Base-by-base conservation (phyloP, 2,797 vertebrate species). In the Emydoidea blandingii region DNA sequence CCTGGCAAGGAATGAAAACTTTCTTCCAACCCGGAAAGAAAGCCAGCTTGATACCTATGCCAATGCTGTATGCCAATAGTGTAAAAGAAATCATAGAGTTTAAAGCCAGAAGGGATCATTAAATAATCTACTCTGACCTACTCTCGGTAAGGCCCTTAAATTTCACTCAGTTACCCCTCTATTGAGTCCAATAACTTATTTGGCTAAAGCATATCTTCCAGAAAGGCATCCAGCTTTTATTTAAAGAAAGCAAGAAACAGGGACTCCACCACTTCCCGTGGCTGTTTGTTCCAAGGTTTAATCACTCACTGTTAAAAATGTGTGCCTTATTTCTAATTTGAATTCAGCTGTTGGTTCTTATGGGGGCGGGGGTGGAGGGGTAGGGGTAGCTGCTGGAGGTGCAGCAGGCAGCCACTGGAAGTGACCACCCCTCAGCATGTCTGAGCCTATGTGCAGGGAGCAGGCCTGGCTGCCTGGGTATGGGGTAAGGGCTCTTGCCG, bases 321-420 rank as follows among this genome's bases (percentile, higher is more conserved):
- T 84, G 47, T 88, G 47, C 50, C 82, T 94, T 91, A 92, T 93
- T 96, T 97, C 87, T 94, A 94, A 94, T 96, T 96, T 94, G 94
- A 57, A 82, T 94, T 93, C 95, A 94, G 93, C 82, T 96, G 91
- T 93, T 87, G 65, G 52, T 91, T 90, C 90, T 93, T 87, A 90
- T 41, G n/a, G n/a, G 5, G 18, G 19, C 2, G 4, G 10, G n/a
- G 9, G 10, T 9, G 8, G 10, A 19, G 8, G n/a, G 5, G 5
- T 10, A 5, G 18, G 8, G 59, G 37, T 12, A 72, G 65, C 21
- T 72, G n/a, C 19, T 72, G 37, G 19, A 72, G 37, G 37, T 72
- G 34, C 37, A 72, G 68, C 21, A 41, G 37, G 37, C n/a, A 72
- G 19, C 19, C 9, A 12, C 62, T 65, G 16, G 34, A 65, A 65